Evolutionary conservation across 2,888 invertebrate genomes (phyloP), one percentile per base, ranked within the genome.

Genomic region (Rhagophthalmus giganteus): DNA sequence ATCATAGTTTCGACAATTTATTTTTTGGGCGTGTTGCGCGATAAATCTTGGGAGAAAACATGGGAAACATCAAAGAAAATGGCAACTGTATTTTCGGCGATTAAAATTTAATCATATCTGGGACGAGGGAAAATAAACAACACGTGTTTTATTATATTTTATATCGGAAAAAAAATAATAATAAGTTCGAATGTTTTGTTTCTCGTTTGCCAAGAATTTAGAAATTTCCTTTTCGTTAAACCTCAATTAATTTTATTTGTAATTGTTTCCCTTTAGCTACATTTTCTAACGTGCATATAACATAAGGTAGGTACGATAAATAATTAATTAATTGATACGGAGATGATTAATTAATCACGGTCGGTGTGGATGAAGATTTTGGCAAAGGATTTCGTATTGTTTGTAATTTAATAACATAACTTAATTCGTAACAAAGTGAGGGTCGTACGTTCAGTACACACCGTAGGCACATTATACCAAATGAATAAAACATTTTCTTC

Each of bases 401-500:
- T 27, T 27, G 27, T 9, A 27, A 27, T 27, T 3, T 9, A 24
- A 37, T 41, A 28, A 41, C 30, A 41, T 31, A 41, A 41, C 28
- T 27, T 16, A 39, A 39, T 24, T 24, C 32, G 8, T 9, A 41
- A 32, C 15, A 47, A 45, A 39, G 28, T 51, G 44, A 20, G 38
- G 39, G 47, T 47, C 20, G 30, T 33, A 30, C 34, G 32, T 31
- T 32, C 9, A 31, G 32, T 16, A 27, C 24, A 15, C 27, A 42
- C 16, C 2, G 30, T 35, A 32, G 12, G 31, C 25, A 27, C 34
- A 52, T 50, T 39, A 41, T 40, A 26, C 14, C 31, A 7, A 26
- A 40, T 47, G 41, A 47, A 52, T 47, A 52, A 52, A 41, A 39
- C 15, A 40, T 52, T 40, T 41, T 41, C 41, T 16, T 46, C 35